A percentile compares a stretch with the other conserved stretches of the same genome.
Evolutionary conservation across 2,797 vertebrate species (phyloP).

Genomic region (Vireo griseus): DNA sequence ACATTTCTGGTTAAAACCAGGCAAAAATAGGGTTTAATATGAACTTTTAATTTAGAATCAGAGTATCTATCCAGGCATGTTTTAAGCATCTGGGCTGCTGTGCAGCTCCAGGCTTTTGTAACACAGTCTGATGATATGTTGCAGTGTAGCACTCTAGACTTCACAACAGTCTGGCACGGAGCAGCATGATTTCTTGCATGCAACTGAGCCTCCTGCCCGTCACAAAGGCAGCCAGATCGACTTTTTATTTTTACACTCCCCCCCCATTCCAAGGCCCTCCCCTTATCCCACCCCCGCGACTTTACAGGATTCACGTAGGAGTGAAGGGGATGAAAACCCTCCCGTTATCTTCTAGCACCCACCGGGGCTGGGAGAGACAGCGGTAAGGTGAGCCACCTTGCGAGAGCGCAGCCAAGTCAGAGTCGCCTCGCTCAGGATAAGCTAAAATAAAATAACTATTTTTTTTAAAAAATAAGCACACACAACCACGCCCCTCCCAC

Average conservation of each 20-base stretch:
- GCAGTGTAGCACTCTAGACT: neutral
- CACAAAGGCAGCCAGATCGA: neutral
- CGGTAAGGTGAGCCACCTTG: neutral
- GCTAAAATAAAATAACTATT: neutral
- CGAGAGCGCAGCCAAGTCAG: neutral
- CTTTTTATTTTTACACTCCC: neutral
- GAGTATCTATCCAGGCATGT: neutral
- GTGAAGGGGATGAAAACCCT: neutral
- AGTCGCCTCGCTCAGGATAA: neutral
- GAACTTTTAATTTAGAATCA: neutral
- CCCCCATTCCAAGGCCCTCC: neutral
- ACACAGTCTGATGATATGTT: neutral
- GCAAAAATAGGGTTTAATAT: neutral
- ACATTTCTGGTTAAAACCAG: neutral
- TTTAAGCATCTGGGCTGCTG: neutral
- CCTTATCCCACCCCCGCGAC: neutral
- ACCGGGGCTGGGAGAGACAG: neutral
- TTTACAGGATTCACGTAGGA: neutral
- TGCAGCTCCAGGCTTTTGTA: neutral
- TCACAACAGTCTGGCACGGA: neutral
- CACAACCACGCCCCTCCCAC: neutral
- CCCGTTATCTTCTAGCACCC: neutral
- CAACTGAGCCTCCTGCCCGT: neutral
- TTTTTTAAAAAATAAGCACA: neutral
- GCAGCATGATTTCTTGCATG: neutral